Evolutionary conservation across 2,888 invertebrate genomes (phyloP).

Genomic region (Callyntrura sp.): DNA sequence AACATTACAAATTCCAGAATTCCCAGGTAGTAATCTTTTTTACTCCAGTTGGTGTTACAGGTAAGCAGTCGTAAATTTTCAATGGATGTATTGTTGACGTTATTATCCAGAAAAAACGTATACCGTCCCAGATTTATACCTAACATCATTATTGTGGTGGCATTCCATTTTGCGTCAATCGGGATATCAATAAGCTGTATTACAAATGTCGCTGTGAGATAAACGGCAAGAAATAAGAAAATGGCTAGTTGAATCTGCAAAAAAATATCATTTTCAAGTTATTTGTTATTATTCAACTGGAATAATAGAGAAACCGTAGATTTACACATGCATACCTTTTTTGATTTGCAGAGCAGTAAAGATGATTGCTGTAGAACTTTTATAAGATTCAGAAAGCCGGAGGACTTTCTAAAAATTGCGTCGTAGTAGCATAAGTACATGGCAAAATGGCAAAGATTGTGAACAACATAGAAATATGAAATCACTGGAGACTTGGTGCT

Average conservation of each 20-base stretch:
- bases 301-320: too few relatives aligned
- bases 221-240: conserved; percentile 31
- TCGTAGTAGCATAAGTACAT: conserved; percentile 51
- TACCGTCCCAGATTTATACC: conserved; percentile 44
- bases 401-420: neutral
- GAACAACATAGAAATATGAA: conserved; percentile 65
- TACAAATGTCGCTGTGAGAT: neutral
- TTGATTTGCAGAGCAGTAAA: conserved; percentile 15
- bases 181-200: conserved; percentile 40
- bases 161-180: conserved; percentile 2
- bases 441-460: conserved; percentile 53
- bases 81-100: too few relatives aligned
- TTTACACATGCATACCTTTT: too few relatives aligned
- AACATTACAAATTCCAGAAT: neutral
- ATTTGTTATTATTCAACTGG: too few relatives aligned
- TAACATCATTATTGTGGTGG: neutral
- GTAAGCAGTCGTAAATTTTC: too few relatives aligned
- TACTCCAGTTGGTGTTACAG: neutral
- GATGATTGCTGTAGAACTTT: conserved; percentile 16
- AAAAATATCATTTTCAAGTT: neutral
- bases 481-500: conserved; percentile 20
- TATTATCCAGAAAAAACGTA: conserved; percentile 52
- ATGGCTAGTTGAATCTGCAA: neutral
- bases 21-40: conserved; percentile 19
- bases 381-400: conserved; percentile 44